Evolutionary conservation across 2,888 invertebrate genomes (phyloP).

Genomic region (Papilio gigon): DNA sequence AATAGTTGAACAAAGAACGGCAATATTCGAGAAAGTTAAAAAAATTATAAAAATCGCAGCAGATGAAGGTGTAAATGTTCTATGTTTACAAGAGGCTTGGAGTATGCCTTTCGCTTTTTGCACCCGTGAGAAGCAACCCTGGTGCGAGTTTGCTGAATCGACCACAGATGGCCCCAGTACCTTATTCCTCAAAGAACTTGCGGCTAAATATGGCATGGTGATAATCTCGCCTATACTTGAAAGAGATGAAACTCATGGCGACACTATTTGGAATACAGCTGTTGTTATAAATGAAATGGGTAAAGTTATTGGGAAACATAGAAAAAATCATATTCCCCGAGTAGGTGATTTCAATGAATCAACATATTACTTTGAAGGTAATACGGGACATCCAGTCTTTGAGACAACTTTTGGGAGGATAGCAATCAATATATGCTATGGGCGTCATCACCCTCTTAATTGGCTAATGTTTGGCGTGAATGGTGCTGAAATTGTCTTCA

Average conservation of each 20-base stretch:
- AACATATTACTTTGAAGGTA: slow-evolving; percentile 98
- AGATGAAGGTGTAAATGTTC: slow-evolving; percentile 89
- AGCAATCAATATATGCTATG: slow-evolving; percentile 98
- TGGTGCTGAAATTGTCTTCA: slow-evolving; percentile 99
- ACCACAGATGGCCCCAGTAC: slow-evolving; percentile 93
- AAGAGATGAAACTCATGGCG: slow-evolving; percentile 92
- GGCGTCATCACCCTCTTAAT: slow-evolving; percentile 98
- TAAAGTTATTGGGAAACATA: slow-evolving; percentile 93
- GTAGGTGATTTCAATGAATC: slow-evolving; percentile 99
- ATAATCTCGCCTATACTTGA: slow-evolving; percentile 98
- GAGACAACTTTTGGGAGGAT: slow-evolving; percentile 93
- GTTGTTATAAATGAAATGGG: slow-evolving; percentile 96
- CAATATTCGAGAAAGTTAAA: slow-evolving; percentile 88
- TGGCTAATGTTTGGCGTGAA: slow-evolving; percentile 99
- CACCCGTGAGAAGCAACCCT: slow-evolving; percentile 97
- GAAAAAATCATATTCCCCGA: slow-evolving; percentile 99
- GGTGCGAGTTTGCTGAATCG: slow-evolving; percentile 98
- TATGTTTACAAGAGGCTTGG: slow-evolving; percentile 99
- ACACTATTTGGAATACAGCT: slow-evolving; percentile 97
- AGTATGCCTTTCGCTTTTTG: slow-evolving; percentile 99
- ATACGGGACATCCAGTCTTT: slow-evolving; percentile 98
- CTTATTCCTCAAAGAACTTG: slow-evolving; percentile 88
- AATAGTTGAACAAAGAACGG: slow-evolving; percentile 88
- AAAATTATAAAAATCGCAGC: slow-evolving; percentile 91
- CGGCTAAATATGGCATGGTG: slow-evolving; percentile 93